Evolutionary conservation across 2,797 vertebrate species (phyloP), one percentile per base, ranked within the genome.

Genomic region (Sphenodon punctatus): DNA sequence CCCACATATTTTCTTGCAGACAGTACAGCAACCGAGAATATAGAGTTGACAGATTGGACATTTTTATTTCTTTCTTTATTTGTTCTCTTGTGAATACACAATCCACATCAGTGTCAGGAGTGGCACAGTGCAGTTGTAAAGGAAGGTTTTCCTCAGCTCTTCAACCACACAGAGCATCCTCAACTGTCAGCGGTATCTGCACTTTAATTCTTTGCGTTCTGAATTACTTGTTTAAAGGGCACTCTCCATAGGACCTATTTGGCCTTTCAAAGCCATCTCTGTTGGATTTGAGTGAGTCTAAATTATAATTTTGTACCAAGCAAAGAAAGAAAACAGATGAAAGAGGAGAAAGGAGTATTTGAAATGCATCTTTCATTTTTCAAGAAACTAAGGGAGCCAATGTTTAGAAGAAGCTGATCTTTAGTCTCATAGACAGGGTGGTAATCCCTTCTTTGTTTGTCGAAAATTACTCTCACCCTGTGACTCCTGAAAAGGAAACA

Each of bases 391-490:
- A 43, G 86, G 66, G 59, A 86, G 84, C 1, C 8, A 6, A 5
- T 8, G 49, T 88, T 71, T 45, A 86, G 77, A 90, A 79, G n/a
- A 80, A 74, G 59, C 65, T 84, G 10, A 79, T 87, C 78, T 87
- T 73, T 79, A 89, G 73, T 60, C 84, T 89, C 55, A 72, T 56
- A 89, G 91, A 84, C 42, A 74, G 19, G 13, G 27, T 19, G 45
- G 60, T 87, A 94, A 92, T 91, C 84, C 84, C 34, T 36, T 60
- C 86, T 89, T 91, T 92, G 85, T 94, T 93, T 91, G 80, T 67
- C 20, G 78, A 84, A 81, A 94, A 92, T 84, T 76, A 90, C 89
- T 81, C 78, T 59, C 60, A 84, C 72, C 70, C 53, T 55, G 77
- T 30, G 2, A 69, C 69, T 92, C 84, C 77, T 92, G 76, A 78